phyloP scores from a whole-genome alignment of 2,888 invertebrate genomes.

The Protula sp. region DNA sequence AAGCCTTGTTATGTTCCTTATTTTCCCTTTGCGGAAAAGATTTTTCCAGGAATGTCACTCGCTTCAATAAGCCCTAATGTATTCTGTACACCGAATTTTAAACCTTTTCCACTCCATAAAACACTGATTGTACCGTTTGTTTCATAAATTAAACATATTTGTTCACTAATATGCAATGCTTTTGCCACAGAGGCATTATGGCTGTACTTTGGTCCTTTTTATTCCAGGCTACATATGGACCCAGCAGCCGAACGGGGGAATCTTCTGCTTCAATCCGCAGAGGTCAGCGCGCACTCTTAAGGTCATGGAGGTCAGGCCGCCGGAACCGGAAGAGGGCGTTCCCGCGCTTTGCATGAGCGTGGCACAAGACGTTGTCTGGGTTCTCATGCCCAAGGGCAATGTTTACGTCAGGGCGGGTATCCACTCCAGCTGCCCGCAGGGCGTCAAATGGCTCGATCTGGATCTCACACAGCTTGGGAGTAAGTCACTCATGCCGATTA shows the following conservation, averaged over 20 bases:
- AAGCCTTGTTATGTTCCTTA: too few relatives aligned
- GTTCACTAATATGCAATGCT: too few relatives aligned
- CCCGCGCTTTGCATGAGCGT: constrained; percentile 46
- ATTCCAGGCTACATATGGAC: constrained; percentile 52
- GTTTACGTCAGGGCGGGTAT: constrained; percentile 56
- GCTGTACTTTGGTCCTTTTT: too few relatives aligned
- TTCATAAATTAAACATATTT: too few relatives aligned
- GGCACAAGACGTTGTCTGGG: constrained; percentile 55
- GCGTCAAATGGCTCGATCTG: constrained; percentile 54
- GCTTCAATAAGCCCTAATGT: too few relatives aligned
- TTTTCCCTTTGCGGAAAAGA: too few relatives aligned
- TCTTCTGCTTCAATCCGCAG: constrained; percentile 48
- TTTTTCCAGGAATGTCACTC: too few relatives aligned
- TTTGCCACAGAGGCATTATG: too few relatives aligned
- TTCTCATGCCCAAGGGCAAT: constrained; percentile 52
- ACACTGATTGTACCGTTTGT: too few relatives aligned
- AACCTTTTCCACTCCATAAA: too few relatives aligned
- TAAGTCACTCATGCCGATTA: too few relatives aligned
- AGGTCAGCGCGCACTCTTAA: background rate
- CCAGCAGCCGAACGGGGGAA: constrained; percentile 49
- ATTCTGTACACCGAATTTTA: too few relatives aligned
- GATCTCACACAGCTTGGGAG: constrained; percentile 54
- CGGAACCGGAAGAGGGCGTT: background rate
- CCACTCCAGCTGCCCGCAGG: constrained; percentile 48
- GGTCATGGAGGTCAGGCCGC: constrained; percentile 21